Percentiles rank a stretch among this genome's conserved stretches.
Conservation (phyloP, 2,888 invertebrate species). For the Lucinisca nassula region DNA sequence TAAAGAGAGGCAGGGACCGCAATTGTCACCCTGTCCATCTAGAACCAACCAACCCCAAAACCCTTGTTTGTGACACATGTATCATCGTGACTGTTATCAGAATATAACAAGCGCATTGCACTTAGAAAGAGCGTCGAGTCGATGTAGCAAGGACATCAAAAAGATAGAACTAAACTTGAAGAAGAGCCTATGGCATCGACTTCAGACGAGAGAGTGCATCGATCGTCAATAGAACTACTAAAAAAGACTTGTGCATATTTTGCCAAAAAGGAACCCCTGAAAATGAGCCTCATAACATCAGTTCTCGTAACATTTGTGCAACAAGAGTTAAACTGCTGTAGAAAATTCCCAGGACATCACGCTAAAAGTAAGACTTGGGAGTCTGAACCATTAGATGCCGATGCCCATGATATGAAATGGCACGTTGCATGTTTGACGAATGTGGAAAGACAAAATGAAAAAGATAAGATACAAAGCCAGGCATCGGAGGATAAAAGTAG, state of each 20-base stretch:
- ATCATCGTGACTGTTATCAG: no score
- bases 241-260: background rate
- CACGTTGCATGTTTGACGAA: background rate
- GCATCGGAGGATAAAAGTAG: background rate
- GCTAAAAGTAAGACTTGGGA: background rate
- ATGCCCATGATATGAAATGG: background rate
- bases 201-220: background rate
- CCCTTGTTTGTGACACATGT: no score
- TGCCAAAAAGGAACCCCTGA: background rate
- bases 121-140: no score
- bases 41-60: no score
- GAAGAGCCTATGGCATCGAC: background rate
- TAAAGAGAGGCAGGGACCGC: no score
- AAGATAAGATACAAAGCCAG: background rate
- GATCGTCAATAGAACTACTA: background rate
- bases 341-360: background rate
- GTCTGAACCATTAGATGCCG: background rate
- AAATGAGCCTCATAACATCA: background rate
- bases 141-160: no score
- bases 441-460: background rate
- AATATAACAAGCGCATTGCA: no score
- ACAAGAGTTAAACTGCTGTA: background rate
- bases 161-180: no score
- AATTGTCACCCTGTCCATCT: no score
- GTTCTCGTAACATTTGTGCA: background rate